phyloP scores from a whole-genome alignment of 2,113 vertebrate genomes.

The Pardalotus punctatus region DNA sequence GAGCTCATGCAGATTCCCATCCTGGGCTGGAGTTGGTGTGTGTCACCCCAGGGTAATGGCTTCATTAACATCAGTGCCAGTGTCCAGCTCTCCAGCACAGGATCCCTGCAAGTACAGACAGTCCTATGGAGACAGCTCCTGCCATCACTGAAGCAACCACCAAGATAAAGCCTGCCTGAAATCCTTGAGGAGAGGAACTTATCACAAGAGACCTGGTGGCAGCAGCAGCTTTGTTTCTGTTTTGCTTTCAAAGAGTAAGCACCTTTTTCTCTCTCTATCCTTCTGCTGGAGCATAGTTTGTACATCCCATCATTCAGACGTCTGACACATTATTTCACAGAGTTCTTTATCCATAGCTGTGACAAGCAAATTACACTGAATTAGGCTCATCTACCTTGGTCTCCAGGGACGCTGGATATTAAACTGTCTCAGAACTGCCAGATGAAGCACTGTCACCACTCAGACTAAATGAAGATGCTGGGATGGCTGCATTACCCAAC shows the following conservation, averaged over 20 bases:
- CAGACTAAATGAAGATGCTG: neutral
- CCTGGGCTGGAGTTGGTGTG: neutral
- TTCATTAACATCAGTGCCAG: neutral
- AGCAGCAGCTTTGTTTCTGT: neutral
- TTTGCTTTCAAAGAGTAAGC: neutral
- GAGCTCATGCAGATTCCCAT: neutral
- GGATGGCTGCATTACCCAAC: neutral
- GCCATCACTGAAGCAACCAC: neutral
- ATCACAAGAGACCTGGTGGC: fast-evolving
- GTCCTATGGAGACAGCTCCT: neutral
- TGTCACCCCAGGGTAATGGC: neutral
- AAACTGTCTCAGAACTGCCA: neutral
- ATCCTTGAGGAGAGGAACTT: neutral
- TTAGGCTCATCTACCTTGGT: slow-evolving; percentile 19
- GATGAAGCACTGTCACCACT: neutral
- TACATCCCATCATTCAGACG: neutral
- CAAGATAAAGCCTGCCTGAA: neutral
- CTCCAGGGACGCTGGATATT: neutral
- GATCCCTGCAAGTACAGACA: neutral
- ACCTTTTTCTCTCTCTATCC: neutral
- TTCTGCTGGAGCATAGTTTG: neutral
- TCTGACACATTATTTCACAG: neutral
- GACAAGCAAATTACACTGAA: slow-evolving; percentile 42
- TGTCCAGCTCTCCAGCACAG: neutral
- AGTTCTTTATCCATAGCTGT: neutral